Base-by-base conservation (phyloP, 64 coral and sea anemone genomes). In the Dendrophyllia cribrosa region DNA sequence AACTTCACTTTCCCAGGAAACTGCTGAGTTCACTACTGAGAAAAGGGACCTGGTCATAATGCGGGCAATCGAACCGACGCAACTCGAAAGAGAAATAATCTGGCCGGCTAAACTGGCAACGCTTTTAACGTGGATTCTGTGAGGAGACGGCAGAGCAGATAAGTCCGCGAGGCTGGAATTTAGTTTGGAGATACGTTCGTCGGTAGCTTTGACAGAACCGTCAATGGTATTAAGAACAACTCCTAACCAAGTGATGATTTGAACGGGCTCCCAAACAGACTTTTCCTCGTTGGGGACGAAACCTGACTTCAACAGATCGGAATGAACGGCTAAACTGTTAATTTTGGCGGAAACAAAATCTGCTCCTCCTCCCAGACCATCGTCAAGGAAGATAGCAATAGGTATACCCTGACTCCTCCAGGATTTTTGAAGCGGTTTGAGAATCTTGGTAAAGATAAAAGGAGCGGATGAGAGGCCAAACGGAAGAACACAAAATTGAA, bases 71-170 rank as follows among this genome's bases (percentile, higher is more conserved):
- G 58, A 49, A 23, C 89, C 89, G 50, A 91, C 78, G 19, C 48
- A 81, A 62, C 9, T n/a, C 43, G 89, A 83, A 67, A 91, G 89
- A 20, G 89, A 90, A 90, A 78, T 90, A 52, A 91, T 83, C 43
- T 83, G 76, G 23, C 89, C 89, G 9, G 69, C 66, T 74, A 83
- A 50, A 51, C 45, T 26, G 49, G 78, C 78, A 17, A 91, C 65
- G n/a, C 16, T 79, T 71, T 81, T 90, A 48, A 81, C 75, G 45
- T 78, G 62, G n/a, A 90, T 76, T 59, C 63, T 78, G 19, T 15
- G 88, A 34, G 75, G 53, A 47, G 88, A 75, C 19, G 60, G 56
- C 44, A 14, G 68, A 60, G 72, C 46, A 22, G 58, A 74, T 74
- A 89, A 60, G 15, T 23, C 7, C 55, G 9, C 56, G 58, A 89